phyloP scores from a whole-genome alignment of 2,888 invertebrate genomes.

The Germaria angustata region DNA sequence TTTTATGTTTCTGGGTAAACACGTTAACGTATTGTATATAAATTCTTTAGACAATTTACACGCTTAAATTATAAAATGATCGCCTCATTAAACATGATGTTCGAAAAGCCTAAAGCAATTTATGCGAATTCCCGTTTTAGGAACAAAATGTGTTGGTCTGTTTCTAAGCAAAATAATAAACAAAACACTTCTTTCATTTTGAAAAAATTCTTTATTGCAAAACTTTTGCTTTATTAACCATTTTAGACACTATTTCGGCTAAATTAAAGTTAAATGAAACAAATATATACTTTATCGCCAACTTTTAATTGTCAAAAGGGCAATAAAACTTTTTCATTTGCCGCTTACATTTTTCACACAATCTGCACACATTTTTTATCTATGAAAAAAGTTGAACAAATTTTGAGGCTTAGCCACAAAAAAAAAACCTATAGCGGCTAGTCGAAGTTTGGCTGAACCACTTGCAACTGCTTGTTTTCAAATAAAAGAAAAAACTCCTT shows the following conservation, averaged over 20 bases:
- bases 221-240: not conserved
- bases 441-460: not conserved
- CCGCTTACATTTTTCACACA: not conserved
- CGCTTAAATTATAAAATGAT: too few species aligned
- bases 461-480: not conserved
- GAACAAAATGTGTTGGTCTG: too few species aligned
- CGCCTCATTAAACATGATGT: too few species aligned
- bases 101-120: too few species aligned
- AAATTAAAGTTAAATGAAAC: not conserved
- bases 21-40: too few species aligned
- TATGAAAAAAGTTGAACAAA: not conserved
- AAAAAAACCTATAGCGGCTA: not conserved
- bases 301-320: slow-evolving; percentile 6
- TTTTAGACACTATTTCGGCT: not conserved
- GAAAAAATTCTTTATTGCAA: not conserved
- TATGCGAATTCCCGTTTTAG: too few species aligned
- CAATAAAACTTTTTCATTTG: slow-evolving; percentile 1
- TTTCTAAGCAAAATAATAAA: too few species aligned
- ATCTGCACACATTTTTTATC: not conserved
- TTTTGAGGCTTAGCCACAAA: slow-evolving; percentile 12
- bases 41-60: too few species aligned
- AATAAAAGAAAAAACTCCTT: not conserved
- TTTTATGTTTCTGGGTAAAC: too few species aligned
- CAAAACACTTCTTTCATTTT: not conserved
- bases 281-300: not conserved